Evolutionary conservation across 2,888 invertebrate species (phyloP).

Genomic region (Lycaena phlaeas): DNA sequence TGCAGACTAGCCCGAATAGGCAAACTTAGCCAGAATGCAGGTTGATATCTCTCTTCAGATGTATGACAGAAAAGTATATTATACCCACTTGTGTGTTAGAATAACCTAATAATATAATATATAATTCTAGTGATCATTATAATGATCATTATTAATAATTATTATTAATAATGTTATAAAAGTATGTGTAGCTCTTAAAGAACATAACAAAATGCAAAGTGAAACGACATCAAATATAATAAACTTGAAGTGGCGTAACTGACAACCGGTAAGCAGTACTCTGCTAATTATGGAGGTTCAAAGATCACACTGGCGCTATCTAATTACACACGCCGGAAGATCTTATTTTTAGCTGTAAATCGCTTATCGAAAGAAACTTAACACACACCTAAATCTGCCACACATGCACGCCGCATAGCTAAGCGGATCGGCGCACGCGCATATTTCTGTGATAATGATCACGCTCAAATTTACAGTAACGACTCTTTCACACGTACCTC

Average conservation of each 20-base stretch:
- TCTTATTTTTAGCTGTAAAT: conserved; percentile 25
- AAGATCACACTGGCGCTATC: conserved; percentile 20
- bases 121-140: too few relatives aligned
- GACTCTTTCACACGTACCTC: conserved; percentile 28
- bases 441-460: conserved; percentile 41
- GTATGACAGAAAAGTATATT: too few relatives aligned
- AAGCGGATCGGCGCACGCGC: conserved; percentile 21
- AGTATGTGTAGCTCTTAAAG: too few relatives aligned
- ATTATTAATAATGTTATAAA: too few relatives aligned
- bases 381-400: conserved; percentile 11
- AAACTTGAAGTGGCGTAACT: not conserved
- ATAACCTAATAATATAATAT: too few relatives aligned
- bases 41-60: too few relatives aligned
- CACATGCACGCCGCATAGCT: conserved; percentile 17
- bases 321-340: conserved; percentile 23
- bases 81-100: too few relatives aligned
- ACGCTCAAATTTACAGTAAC: conserved; percentile 45
- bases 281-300: conserved; percentile 13
- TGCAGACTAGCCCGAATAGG: too few relatives aligned
- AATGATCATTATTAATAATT: too few relatives aligned
- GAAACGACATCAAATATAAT: too few relatives aligned
- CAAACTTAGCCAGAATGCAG: too few relatives aligned
- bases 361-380: conserved; percentile 17
- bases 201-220: too few relatives aligned
- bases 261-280: conserved; percentile 4